Percentiles rank a stretch among this genome's conserved stretches.
phyloP scores from a whole-genome alignment of 2,797 vertebrate genomes.

The Neosilurus mollespiculum region DNA sequence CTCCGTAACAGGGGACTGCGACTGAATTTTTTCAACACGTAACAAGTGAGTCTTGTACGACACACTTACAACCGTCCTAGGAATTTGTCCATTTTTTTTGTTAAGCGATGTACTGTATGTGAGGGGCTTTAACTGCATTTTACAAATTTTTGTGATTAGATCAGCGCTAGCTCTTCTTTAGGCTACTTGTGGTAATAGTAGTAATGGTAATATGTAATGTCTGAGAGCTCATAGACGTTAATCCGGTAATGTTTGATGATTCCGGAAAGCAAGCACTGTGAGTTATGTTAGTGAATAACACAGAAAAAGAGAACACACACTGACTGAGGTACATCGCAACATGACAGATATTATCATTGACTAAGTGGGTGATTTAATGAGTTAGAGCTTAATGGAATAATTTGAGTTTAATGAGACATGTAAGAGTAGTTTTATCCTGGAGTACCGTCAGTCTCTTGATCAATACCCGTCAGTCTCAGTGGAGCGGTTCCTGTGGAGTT shows the following conservation, averaged over 20 bases:
- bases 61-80: too few relatives aligned
- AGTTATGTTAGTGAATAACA: neutral
- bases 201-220: conserved; percentile 21
- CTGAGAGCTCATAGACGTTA: conserved; percentile 29
- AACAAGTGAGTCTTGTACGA: too few relatives aligned
- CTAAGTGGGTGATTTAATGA: conserved; percentile 4
- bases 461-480: neutral
- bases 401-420: conserved; percentile 9
- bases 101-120: too few relatives aligned
- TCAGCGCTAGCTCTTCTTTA: neutral
- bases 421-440: neutral
- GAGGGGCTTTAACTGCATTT: neutral
- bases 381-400: conserved; percentile 17
- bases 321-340: neutral
- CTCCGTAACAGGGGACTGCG: too few relatives aligned
- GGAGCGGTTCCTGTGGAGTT: neutral
- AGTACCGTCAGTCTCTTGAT: neutral
- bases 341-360: conserved; percentile 1
- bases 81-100: too few relatives aligned
- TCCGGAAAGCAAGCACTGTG: neutral
- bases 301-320: neutral
- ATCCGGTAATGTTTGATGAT: neutral
- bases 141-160: neutral
- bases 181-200: neutral
- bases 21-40: too few relatives aligned